Conservation (phyloP, 2,888 invertebrate genomes). For the Limenitis camilla region DNA sequence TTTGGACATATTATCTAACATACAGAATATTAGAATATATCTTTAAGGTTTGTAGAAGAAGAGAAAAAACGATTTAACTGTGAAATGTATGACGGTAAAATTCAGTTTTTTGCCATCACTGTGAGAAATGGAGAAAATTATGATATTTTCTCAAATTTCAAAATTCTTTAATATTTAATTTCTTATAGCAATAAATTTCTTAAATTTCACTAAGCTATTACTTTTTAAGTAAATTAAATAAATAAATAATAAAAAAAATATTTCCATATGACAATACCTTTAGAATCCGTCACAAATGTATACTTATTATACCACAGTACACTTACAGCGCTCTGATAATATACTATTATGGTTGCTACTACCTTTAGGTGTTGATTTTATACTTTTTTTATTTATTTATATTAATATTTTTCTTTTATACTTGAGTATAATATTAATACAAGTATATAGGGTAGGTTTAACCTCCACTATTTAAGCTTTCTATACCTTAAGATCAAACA, state of each 20-base stretch:
- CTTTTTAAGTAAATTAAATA: neutral
- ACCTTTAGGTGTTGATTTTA: constrained; percentile 23
- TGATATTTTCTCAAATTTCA: neutral
- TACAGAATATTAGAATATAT: too few relatives aligned
- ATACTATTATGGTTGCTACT: constrained; percentile 19
- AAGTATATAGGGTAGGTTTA: too few relatives aligned
- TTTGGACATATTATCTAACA: too few relatives aligned
- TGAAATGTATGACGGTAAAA: too few relatives aligned
- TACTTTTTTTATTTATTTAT: constrained; percentile 10
- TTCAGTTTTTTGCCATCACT: too few relatives aligned
- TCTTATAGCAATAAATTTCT: neutral
- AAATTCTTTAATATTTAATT: neutral
- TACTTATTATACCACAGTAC: constrained; percentile 19
- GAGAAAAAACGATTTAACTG: too few relatives aligned
- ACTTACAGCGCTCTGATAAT: constrained; percentile 20
- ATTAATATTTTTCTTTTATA: constrained; percentile 3
- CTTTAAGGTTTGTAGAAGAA: too few relatives aligned
- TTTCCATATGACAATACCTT: constrained; percentile 32
- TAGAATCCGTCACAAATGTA: constrained; percentile 37
- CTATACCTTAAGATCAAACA: too few relatives aligned
- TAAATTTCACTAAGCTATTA: neutral
- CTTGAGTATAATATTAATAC: neutral
- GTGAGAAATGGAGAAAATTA: too few relatives aligned
- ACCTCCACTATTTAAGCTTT: too few relatives aligned
- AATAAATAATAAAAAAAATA: neutral